phyloP scores from a whole-genome alignment of 1,140 invertebrate species.

The Spodoptera litura region DNA sequence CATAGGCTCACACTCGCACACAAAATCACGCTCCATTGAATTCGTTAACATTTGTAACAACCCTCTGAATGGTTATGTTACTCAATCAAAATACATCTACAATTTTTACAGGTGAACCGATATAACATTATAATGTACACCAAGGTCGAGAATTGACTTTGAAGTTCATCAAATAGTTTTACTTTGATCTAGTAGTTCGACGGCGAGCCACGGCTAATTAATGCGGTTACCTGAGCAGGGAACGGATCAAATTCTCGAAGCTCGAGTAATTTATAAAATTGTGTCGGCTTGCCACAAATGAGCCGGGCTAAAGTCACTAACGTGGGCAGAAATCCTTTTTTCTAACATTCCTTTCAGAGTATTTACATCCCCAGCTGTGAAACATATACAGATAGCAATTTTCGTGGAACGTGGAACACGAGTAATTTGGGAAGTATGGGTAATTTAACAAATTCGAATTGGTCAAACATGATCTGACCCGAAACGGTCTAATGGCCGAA shows the following conservation, averaged over 20 bases:
- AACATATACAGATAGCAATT: background rate
- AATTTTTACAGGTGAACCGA: background rate
- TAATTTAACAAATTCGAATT: slow-evolving; percentile 39
- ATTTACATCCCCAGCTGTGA: background rate
- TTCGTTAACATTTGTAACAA: slow-evolving; percentile 1
- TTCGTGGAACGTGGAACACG: background rate
- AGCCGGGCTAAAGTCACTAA: slow-evolving; percentile 18
- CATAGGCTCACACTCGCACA: background rate
- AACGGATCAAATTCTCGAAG: slow-evolving; percentile 40
- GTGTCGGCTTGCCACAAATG: slow-evolving; percentile 31
- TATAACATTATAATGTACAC: background rate
- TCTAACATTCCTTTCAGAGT: background rate
- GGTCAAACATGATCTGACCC: slow-evolving; percentile 12
- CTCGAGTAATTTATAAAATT: slow-evolving; percentile 37
- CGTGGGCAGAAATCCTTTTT: slow-evolving; percentile 18
- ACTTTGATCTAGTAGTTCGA: slow-evolving; percentile 39
- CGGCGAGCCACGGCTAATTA: slow-evolving; percentile 24
- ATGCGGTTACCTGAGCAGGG: slow-evolving; percentile 40
- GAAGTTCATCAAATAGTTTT: slow-evolving; percentile 30
- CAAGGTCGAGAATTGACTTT: background rate
- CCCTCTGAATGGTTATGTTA: background rate
- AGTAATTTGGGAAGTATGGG: slow-evolving; percentile 17
- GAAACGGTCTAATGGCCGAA: slow-evolving; percentile 32
- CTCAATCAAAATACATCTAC: background rate
- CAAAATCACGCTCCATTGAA: slow-evolving; percentile 22